Conservation (phyloP, 2,888 invertebrate genomes). For the Pardosa pseudoannulata region DNA sequence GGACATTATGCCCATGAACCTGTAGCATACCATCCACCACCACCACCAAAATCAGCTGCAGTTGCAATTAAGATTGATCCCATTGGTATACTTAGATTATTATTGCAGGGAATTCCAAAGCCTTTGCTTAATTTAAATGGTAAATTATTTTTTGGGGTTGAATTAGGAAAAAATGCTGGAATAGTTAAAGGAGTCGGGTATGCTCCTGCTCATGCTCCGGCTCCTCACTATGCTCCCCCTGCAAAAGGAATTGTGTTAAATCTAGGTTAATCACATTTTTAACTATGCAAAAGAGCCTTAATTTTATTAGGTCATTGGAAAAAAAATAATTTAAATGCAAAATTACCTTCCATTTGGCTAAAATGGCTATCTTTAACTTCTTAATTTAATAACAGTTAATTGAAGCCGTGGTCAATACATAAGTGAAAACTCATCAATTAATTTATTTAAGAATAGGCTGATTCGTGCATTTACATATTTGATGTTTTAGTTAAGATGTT, state of each 20-base stretch:
- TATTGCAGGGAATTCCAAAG: conserved; percentile 42
- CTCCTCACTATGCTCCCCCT: neutral
- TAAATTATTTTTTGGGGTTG: conserved; percentile 59
- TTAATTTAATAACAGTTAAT: too few species aligned
- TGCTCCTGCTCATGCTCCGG: neutral
- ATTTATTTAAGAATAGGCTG: too few species aligned
- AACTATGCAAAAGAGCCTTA: too few species aligned
- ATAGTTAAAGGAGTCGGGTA: conserved; percentile 9
- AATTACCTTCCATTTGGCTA: too few species aligned
- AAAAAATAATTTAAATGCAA: too few species aligned
- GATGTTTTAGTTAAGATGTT: too few species aligned
- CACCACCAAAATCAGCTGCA: conserved; percentile 7
- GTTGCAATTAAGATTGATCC: conserved; percentile 62
- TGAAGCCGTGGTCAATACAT: too few species aligned
- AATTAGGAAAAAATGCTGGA: conserved; percentile 48
- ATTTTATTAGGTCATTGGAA: too few species aligned
- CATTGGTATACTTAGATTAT: conserved; percentile 24
- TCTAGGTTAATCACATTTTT: neutral
- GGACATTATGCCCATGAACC: conserved; percentile 3
- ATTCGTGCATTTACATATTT: too few species aligned
- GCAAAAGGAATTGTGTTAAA: neutral
- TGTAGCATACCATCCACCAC: neutral
- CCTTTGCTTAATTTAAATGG: conserved; percentile 61
- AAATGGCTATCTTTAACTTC: too few species aligned
- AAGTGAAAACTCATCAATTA: too few species aligned